phyloP scores from a whole-genome alignment of 53 echinoderm and acorn worm species.

The Mesocentrotus franciscanus region DNA sequence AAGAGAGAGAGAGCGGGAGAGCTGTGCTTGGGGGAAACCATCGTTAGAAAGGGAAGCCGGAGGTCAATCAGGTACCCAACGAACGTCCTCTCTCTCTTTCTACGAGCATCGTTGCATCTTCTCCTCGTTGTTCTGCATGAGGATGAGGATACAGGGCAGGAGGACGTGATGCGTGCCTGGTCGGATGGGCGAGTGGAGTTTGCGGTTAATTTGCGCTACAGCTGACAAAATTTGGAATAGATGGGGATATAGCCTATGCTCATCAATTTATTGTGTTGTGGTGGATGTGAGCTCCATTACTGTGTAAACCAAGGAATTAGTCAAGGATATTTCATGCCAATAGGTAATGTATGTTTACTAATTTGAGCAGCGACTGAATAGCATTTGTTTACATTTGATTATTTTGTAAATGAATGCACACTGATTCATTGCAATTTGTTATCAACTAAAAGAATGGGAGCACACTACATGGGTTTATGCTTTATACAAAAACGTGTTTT shows the following conservation, averaged over 20 bases:
- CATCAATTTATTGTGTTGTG: not conserved
- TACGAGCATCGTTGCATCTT: not conserved
- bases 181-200: not conserved
- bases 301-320: not conserved
- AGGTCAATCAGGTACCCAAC: conserved; percentile 10
- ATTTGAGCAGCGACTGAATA: not conserved
- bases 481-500: not conserved
- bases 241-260: conserved; percentile 5
- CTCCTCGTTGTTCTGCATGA: not conserved
- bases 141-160: not conserved
- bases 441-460: no score
- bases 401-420: not conserved
- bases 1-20: not conserved
- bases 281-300: not conserved
- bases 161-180: conserved; percentile 1
- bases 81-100: not conserved
- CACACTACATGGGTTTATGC: not conserved
- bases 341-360: conserved; percentile 6
- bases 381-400: not conserved
- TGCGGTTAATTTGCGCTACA: conserved; percentile 43
- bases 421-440: not conserved
- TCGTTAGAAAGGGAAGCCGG: conserved; percentile 15
- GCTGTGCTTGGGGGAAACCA: not conserved
- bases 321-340: not conserved
- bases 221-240: conserved; percentile 52